phyloP scores from a whole-genome alignment of 1,140 invertebrate genomes.

The Halictus rubicundus region DNA sequence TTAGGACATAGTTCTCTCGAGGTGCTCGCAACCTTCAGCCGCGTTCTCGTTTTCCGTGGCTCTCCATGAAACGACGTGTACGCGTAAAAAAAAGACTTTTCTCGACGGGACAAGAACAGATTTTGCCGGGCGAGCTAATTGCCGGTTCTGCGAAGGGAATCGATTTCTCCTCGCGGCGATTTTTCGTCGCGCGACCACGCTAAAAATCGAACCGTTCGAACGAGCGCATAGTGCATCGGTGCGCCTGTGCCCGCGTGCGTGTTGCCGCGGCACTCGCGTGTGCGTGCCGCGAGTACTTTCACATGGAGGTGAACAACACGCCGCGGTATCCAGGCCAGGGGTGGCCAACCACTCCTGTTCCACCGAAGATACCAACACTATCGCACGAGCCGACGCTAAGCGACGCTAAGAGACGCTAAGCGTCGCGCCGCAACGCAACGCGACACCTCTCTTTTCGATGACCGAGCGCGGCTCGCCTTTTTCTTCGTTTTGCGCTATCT shows the following conservation, averaged over 20 bases:
- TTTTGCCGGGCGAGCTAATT: no score
- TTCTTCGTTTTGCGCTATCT: background rate
- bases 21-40: no score
- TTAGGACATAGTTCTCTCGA: no score
- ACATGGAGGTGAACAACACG: constrained; percentile 76
- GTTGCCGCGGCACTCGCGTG: constrained; percentile 6
- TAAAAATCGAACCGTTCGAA: background rate
- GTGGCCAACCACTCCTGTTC: constrained; percentile 67
- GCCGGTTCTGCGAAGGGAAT: no score
- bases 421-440: no score
- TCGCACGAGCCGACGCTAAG: constrained; percentile 3
- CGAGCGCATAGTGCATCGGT: background rate
- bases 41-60: no score
- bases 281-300: constrained; percentile 69
- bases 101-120: no score
- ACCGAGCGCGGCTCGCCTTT: constrained; percentile 13
- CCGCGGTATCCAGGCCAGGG: constrained; percentile 75
- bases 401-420: no score
- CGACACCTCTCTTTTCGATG: background rate
- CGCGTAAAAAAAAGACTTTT: no score
- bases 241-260: background rate
- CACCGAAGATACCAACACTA: constrained; percentile 31
- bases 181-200: background rate
- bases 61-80: no score
- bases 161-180: no score